Evolutionary conservation across 2,888 invertebrate genomes (phyloP).

Genomic region (Drosophila pseudotalamancana): DNA sequence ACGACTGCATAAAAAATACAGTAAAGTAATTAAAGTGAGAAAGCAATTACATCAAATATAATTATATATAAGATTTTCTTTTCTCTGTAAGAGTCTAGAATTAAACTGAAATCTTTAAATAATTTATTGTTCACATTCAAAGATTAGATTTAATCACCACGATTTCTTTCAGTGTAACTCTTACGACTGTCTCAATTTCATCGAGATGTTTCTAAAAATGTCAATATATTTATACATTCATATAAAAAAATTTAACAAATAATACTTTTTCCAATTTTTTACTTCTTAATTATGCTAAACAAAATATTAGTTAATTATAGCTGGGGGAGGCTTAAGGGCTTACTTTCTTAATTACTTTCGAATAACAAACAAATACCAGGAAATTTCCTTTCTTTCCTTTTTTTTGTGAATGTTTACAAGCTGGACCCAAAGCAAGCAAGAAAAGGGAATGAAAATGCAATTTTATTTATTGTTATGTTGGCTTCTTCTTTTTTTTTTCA

Average conservation of each 20-base stretch:
- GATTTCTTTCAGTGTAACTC: too few species aligned
- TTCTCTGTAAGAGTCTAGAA: too few species aligned
- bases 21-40: constrained; percentile 35
- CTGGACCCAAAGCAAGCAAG: constrained; percentile 34
- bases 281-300: too few species aligned
- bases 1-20: constrained; percentile 21
- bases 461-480: constrained; percentile 81
- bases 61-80: too few species aligned
- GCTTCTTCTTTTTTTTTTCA: constrained; percentile 39
- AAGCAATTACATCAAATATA: not conserved
- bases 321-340: constrained; percentile 39
- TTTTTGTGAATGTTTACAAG: constrained; percentile 47
- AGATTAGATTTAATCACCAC: too few species aligned
- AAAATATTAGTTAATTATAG: constrained; percentile 5
- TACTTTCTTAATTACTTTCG: constrained; percentile 77
- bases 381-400: constrained; percentile 23
- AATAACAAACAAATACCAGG: constrained; percentile 63
- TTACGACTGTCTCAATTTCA: too few species aligned
- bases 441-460: constrained; percentile 67
- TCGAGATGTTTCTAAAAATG: too few species aligned
- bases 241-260: too few species aligned
- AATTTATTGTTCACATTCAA: too few species aligned
- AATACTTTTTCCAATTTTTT: too few species aligned
- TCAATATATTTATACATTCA: too few species aligned
- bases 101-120: too few species aligned